These are phyloP conservation scores for Anguilla obscura DNA, from an alignment of 2,797 vertebrate genomes.

Conservation along the genomic window DNA sequence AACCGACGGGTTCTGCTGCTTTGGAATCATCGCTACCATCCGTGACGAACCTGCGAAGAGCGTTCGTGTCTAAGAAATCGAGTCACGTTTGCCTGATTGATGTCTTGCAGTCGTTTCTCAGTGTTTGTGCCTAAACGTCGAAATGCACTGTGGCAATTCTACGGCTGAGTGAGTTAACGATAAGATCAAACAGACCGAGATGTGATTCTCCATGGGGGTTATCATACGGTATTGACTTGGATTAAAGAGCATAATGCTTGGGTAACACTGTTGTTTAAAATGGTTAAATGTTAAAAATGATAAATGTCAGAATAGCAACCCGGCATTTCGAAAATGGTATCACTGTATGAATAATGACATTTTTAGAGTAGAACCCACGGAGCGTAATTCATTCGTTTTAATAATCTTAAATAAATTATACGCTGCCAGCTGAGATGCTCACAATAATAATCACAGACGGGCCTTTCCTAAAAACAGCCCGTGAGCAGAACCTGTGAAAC, in stretches of 20 bases:
- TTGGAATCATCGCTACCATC: background rate
- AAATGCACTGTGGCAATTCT: background rate
- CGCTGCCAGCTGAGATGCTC: background rate
- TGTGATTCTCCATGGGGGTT: background rate
- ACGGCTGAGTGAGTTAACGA: background rate
- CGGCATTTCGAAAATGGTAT: background rate
- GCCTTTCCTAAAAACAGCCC: background rate
- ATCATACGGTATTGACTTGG: background rate
- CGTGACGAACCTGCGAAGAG: background rate
- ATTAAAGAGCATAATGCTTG: background rate
- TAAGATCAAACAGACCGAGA: background rate
- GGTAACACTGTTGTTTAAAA: background rate
- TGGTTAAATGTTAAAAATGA: background rate
- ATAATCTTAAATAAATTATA: background rate
- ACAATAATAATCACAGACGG: background rate
- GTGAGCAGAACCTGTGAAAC: background rate
- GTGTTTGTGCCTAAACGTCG: background rate
- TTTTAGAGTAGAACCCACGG: background rate
- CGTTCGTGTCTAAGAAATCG: background rate
- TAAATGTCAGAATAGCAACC: background rate
- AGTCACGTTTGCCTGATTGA: conserved; percentile 3
- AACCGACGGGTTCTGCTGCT: background rate
- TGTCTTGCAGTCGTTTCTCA: background rate
- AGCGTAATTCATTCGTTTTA: background rate
- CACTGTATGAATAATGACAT: background rate